A percentile compares a stretch with the other conserved stretches of the same genome.
Conservation (phyloP, 2,113 vertebrate species). For the Pedetes capensis region DNA sequence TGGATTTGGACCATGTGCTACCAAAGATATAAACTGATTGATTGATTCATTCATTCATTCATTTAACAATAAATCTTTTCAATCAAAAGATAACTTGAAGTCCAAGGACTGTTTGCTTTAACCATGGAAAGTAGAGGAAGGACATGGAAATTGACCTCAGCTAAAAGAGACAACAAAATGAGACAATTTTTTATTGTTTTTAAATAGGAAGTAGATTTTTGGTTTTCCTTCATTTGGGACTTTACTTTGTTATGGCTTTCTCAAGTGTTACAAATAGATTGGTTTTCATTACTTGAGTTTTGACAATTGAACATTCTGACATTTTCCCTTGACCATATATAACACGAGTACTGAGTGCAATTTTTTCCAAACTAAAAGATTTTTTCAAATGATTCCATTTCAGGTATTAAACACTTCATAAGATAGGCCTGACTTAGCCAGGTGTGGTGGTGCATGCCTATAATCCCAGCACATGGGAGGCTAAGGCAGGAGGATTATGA, state of each 20-base stretch:
- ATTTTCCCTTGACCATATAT: neutral
- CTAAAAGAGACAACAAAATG: slow-evolving; percentile 7
- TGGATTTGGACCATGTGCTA: neutral
- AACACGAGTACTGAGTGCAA: neutral
- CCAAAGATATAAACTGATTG: neutral
- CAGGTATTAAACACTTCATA: slow-evolving; percentile 16
- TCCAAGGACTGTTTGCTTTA: neutral
- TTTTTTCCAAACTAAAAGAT: slow-evolving; percentile 5
- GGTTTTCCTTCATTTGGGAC: slow-evolving; percentile 39
- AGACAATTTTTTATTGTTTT: neutral
- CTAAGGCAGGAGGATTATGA: too few relatives aligned
- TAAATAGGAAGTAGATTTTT: neutral
- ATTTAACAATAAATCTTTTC: slow-evolving; percentile 24
- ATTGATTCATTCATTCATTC: neutral
- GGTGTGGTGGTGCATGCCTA: too few relatives aligned
- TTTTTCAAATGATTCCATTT: slow-evolving; percentile 16
- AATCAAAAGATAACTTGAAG: slow-evolving; percentile 12
- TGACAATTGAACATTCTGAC: neutral
- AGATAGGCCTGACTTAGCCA: neutral
- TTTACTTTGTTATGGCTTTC: slow-evolving; percentile 30
- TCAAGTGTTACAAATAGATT: neutral
- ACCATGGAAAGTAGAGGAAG: neutral
- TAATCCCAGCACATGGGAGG: too few relatives aligned
- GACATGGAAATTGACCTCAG: neutral
- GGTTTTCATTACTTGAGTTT: slow-evolving; percentile 37